Conservation (phyloP, 1,140 invertebrate species). For the Meteorus sp. region DNA sequence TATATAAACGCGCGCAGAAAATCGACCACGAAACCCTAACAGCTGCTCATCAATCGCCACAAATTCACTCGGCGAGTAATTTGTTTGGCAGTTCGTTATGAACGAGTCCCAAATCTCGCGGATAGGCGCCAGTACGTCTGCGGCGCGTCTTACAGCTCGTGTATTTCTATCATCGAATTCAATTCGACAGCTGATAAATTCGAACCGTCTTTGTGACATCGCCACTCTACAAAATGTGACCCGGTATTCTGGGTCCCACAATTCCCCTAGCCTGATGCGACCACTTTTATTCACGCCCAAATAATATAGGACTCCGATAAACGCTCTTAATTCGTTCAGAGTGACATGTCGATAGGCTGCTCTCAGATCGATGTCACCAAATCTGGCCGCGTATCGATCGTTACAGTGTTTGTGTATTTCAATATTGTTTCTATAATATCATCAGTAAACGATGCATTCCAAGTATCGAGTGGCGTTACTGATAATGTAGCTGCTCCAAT, state of each 20-base stretch:
- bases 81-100: conserved; percentile 5
- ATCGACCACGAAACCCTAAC: conserved; percentile 8
- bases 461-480: neutral
- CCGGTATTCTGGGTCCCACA: neutral
- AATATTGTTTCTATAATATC: conserved; percentile 9
- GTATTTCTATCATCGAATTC: conserved; percentile 15
- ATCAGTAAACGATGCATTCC: neutral
- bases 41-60: conserved; percentile 10
- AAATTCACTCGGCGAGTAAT: neutral
- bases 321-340: conserved; percentile 3
- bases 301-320: conserved; percentile 1
- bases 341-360: neutral
- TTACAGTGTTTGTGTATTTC: neutral
- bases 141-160: neutral
- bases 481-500: neutral
- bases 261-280: neutral
- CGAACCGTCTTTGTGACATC: conserved; percentile 1
- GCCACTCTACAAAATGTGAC: neutral
- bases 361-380: neutral
- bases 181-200: conserved; percentile 6
- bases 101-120: conserved; percentile 16
- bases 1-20: conserved; percentile 6
- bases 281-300: neutral
- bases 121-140: neutral
- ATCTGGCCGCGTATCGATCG: neutral